A percentile compares a stretch with the other conserved stretches of the same genome.
These are phyloP conservation scores for Tetropium fuscum DNA, from an alignment of 2,888 invertebrate species.

Conservation along the genomic window DNA sequence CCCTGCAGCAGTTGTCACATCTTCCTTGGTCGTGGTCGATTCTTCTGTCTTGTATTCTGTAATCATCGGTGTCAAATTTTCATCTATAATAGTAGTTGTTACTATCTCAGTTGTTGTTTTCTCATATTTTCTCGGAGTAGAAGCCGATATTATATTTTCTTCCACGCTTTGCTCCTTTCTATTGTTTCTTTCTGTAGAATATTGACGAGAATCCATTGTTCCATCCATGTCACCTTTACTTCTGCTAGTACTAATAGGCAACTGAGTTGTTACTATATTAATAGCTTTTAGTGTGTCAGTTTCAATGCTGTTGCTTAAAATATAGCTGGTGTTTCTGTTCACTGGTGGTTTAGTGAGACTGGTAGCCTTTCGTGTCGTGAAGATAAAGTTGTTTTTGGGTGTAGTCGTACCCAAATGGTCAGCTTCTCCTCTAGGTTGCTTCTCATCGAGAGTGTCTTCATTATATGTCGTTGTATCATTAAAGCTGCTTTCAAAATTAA, in stretches of 20 bases:
- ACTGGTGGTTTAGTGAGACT: constrained; percentile 46
- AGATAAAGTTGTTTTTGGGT: constrained; percentile 25
- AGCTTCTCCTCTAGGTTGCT: constrained; percentile 27
- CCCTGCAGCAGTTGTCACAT: neutral
- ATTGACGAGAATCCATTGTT: neutral
- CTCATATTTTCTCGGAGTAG: constrained; percentile 39
- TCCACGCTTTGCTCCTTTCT: constrained; percentile 36
- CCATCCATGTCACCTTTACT: constrained; percentile 30
- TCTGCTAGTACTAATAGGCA: constrained; percentile 31
- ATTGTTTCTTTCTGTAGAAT: neutral
- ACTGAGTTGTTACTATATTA: constrained; percentile 32
- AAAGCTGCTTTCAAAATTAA: constrained; percentile 67
- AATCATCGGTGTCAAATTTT: neutral
- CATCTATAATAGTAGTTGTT: neutral
- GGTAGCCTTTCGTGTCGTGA: constrained; percentile 46
- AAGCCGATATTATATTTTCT: constrained; percentile 56
- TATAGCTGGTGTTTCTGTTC: constrained; percentile 49
- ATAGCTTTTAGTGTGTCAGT: constrained; percentile 51
- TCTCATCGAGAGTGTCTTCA: constrained; percentile 25
- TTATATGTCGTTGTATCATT: constrained; percentile 69
- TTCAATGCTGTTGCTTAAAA: constrained; percentile 61
- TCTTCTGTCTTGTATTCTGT: neutral
- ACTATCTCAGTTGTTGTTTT: neutral
- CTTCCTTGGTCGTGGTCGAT: neutral
- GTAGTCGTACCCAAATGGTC: constrained; percentile 38